These are phyloP conservation scores for Elephantulus edwardii DNA, from an alignment of 2,113 vertebrate species.

Conservation along the genomic window DNA sequence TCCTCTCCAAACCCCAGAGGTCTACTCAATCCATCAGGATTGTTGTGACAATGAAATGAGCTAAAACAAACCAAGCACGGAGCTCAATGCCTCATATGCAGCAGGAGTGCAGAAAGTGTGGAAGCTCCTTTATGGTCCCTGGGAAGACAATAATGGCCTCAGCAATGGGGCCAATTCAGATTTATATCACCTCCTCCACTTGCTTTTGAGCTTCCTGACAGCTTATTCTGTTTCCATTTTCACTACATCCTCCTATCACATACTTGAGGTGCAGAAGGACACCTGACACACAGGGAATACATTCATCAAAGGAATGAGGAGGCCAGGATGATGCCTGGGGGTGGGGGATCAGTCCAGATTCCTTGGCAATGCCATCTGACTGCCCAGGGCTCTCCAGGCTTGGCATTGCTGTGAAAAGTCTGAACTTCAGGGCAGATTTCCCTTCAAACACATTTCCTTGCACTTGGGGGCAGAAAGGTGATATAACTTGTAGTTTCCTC, in stretches of 20 bases:
- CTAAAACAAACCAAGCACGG: background rate
- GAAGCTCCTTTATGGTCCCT: rapidly evolving
- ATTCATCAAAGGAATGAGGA: background rate
- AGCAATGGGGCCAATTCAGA: rapidly evolving
- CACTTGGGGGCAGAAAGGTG: too few species aligned
- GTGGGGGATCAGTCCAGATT: background rate
- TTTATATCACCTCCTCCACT: rapidly evolving
- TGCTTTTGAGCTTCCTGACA: rapidly evolving
- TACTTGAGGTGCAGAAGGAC: too few species aligned
- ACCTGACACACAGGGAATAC: background rate
- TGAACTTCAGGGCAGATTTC: background rate
- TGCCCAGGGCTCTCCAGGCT: background rate
- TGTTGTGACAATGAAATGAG: rapidly evolving
- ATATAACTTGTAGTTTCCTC: background rate
- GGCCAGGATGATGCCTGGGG: background rate
- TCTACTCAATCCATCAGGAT: rapidly evolving
- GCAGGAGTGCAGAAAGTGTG: background rate
- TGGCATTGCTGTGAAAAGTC: background rate
- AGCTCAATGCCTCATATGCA: background rate
- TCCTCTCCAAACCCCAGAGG: background rate
- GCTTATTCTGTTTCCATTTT: background rate
- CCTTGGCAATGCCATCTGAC: background rate
- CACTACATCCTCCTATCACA: background rate
- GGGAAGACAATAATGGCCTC: too few species aligned
- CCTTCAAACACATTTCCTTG: background rate